phyloP scores from a whole-genome alignment of 2,113 vertebrate genomes.

The Hippocampus comes region DNA sequence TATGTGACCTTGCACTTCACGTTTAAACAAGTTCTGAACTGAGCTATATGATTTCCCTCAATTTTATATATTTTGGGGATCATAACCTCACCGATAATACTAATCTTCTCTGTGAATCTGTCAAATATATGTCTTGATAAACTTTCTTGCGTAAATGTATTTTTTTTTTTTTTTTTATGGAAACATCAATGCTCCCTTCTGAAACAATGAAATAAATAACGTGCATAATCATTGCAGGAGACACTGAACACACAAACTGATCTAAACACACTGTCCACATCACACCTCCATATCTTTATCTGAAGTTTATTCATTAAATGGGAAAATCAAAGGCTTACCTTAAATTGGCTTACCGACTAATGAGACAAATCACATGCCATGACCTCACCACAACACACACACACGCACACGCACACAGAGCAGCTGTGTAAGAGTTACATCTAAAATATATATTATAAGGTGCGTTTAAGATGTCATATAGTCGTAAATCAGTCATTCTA shows the following conservation, averaged over 20 bases:
- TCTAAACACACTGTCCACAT: not conserved
- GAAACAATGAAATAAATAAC: not conserved
- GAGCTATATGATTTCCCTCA: not conserved
- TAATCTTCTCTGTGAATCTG: not conserved
- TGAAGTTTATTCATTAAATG: conserved; percentile 21
- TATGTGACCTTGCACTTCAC: not conserved
- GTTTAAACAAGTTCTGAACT: not conserved
- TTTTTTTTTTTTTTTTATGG: too few relatives aligned
- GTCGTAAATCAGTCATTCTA: conserved; percentile 75
- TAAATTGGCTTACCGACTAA: conserved; percentile 26
- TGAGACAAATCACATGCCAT: conserved; percentile 32
- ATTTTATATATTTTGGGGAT: not conserved
- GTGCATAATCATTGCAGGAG: not conserved
- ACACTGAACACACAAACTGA: not conserved
- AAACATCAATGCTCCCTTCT: too few relatives aligned
- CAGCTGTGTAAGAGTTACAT: conserved; percentile 53
- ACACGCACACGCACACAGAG: conserved; percentile 18
- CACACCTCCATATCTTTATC: conserved; percentile 7
- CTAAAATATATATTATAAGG: conserved; percentile 55
- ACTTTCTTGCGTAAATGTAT: not conserved
- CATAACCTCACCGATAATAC: not conserved
- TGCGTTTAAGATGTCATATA: conserved; percentile 63
- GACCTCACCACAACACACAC: not conserved
- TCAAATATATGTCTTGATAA: not conserved
- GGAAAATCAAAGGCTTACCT: conserved; percentile 21